These are phyloP conservation scores for Ophraella communa DNA, from an alignment of 2,888 invertebrate genomes.

Conservation along the genomic window DNA sequence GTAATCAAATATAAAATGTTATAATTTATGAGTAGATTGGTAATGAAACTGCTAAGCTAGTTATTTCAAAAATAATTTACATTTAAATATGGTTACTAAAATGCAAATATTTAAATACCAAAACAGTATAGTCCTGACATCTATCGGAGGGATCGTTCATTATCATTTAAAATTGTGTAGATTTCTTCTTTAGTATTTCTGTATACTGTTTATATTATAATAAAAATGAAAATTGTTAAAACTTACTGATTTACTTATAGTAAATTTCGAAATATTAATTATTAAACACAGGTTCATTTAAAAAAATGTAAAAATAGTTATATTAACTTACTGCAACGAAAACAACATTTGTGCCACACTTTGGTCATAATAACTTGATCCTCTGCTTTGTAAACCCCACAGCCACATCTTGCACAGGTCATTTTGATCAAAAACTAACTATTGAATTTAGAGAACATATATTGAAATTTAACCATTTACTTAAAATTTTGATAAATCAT, in stretches of 20 bases:
- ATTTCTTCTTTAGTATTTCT: neutral
- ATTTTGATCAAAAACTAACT: slow-evolving; percentile 24
- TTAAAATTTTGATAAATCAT: slow-evolving; percentile 29
- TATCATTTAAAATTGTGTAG: neutral
- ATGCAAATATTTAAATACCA: no score
- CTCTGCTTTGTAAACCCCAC: slow-evolving; percentile 43
- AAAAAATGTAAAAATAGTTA: neutral
- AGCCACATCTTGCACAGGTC: slow-evolving; percentile 48
- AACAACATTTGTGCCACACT: slow-evolving; percentile 50
- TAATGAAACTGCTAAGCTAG: no score
- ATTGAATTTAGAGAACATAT: slow-evolving; percentile 15
- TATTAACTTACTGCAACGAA: slow-evolving; percentile 47
- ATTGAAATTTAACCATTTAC: neutral
- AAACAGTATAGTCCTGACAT: neutral
- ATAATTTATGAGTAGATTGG: no score
- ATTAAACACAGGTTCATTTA: slow-evolving; percentile 5
- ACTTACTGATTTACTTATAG: slow-evolving; percentile 15
- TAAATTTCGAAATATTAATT: neutral
- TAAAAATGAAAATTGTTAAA: slow-evolving; percentile 7
- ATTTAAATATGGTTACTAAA: no score
- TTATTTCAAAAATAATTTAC: no score
- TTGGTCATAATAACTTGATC: slow-evolving; percentile 49
- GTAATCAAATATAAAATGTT: no score
- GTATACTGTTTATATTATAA: neutral
- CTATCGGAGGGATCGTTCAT: neutral